Evolutionary conservation across 2,113 vertebrate species (phyloP).

Genomic region (Chamaetylas fuelleborni): DNA sequence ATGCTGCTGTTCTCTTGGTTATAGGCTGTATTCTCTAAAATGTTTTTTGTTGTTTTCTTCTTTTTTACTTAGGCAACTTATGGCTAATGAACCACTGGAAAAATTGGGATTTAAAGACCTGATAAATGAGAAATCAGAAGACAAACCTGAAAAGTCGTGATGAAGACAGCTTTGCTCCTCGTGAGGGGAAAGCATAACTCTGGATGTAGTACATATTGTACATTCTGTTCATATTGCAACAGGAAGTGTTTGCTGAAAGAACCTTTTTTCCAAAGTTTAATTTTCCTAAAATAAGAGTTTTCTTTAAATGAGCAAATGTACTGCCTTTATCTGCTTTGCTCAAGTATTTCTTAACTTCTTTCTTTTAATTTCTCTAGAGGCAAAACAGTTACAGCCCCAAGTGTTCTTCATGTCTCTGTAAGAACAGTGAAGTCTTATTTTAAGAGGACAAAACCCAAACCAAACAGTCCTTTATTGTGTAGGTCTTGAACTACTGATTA

Average conservation of each 20-base stretch:
- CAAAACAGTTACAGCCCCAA: neutral
- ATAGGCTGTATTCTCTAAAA: neutral
- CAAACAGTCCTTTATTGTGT: neutral
- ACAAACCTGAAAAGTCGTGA: conserved; percentile 52
- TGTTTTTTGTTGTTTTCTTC: neutral
- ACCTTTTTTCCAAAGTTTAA: neutral
- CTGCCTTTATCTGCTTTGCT: neutral
- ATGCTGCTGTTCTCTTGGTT: neutral
- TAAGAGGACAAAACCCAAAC: neutral
- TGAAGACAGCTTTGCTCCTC: neutral
- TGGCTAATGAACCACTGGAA: conserved; percentile 89
- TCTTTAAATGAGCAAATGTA: neutral
- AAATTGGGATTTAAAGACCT: conserved; percentile 91
- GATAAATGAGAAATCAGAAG: conserved; percentile 63
- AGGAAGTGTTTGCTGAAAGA: neutral
- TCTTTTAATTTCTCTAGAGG: neutral
- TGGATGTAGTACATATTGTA: neutral
- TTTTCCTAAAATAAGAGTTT: neutral
- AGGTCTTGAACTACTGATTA: neutral
- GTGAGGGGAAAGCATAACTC: neutral
- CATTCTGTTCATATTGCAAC: neutral
- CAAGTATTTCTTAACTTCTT: neutral
- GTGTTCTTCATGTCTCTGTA: neutral
- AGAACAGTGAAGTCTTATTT: neutral
- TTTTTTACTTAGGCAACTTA: conserved; percentile 82